Percentiles rank a stretch among this genome's conserved stretches.
phyloP scores from a whole-genome alignment of 2,797 vertebrate species.

The Sphaeramia orbicularis region DNA sequence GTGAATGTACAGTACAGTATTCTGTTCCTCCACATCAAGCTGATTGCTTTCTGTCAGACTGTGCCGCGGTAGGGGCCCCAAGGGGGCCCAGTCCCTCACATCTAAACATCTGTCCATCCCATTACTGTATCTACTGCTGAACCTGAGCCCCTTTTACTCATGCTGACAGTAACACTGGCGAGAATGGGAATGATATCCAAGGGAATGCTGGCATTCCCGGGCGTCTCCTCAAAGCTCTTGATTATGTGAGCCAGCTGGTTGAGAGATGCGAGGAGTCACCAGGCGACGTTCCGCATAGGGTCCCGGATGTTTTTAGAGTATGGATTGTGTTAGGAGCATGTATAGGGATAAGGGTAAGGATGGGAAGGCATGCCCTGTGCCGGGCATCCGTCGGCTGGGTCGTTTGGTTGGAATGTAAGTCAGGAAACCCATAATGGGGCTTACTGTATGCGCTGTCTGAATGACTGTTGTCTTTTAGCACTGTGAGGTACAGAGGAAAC shows the following conservation, averaged over 20 bases:
- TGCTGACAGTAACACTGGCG: constrained; percentile 72
- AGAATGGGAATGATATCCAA: constrained; percentile 75
- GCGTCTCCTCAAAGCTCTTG: constrained; percentile 76
- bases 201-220: constrained; percentile 70
- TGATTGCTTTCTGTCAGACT: constrained; percentile 83
- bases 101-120: constrained; percentile 84
- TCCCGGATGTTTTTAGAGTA: constrained; percentile 71
- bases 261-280: constrained; percentile 65
- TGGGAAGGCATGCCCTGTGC: constrained; percentile 55
- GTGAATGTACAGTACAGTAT: constrained; percentile 67
- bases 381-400: constrained; percentile 75
- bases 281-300: constrained; percentile 49
- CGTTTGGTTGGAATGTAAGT: constrained; percentile 79
- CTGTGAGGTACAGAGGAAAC: constrained; percentile 69
- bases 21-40: constrained; percentile 81
- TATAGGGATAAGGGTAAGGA: constrained; percentile 57
- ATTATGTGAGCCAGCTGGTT: constrained; percentile 81
- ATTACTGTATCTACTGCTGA: constrained; percentile 68
- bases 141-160: constrained; percentile 71
- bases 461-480: constrained; percentile 73
- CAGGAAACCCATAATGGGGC: constrained; percentile 77
- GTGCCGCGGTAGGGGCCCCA: constrained; percentile 56
- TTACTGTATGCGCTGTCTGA: constrained; percentile 60
- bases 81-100: constrained; percentile 65
- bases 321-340: constrained; percentile 59